A percentile compares a stretch with the other conserved stretches of the same genome.
Evolutionary conservation across 1,140 invertebrate species (phyloP).

Genomic region (Drosophila orena): DNA sequence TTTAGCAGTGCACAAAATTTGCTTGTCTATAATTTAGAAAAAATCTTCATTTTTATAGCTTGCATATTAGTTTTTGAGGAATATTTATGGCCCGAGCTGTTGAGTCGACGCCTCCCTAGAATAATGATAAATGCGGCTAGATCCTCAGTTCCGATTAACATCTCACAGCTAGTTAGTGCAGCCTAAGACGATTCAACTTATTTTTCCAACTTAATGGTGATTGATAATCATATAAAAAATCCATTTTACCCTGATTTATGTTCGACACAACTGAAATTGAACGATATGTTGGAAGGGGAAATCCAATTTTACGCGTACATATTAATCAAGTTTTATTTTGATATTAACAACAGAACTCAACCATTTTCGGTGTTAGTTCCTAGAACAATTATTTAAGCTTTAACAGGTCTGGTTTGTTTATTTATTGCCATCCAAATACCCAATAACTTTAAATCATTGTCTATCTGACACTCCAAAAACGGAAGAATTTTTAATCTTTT

Average conservation of each 20-base stretch:
- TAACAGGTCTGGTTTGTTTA: background rate
- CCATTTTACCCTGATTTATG: conserved; percentile 49
- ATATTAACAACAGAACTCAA: no score
- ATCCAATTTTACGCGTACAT: no score
- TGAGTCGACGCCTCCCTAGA: conserved; percentile 56
- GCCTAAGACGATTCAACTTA: conserved; percentile 41
- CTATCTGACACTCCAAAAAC: conserved; percentile 11
- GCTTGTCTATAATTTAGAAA: conserved; percentile 50
- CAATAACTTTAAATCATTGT: conserved; percentile 12
- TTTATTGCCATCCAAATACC: conserved; percentile 1
- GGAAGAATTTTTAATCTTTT: conserved; percentile 26
- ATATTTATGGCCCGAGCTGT: conserved; percentile 50
- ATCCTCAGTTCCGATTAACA: conserved; percentile 45
- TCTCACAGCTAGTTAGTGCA: conserved; percentile 51
- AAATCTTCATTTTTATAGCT: conserved; percentile 32
- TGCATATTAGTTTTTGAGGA: conserved; percentile 50
- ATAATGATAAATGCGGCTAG: conserved; percentile 54
- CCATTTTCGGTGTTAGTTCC: background rate
- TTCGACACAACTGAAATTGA: conserved; percentile 19
- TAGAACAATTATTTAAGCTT: background rate
- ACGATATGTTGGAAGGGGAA: conserved; percentile 8
- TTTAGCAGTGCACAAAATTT: conserved; percentile 7
- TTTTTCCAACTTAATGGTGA: conserved; percentile 54
- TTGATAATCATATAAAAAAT: conserved; percentile 54
- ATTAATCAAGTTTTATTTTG: background rate